Conservation (phyloP, 2,888 invertebrate species). For the Congeria kusceri region DNA sequence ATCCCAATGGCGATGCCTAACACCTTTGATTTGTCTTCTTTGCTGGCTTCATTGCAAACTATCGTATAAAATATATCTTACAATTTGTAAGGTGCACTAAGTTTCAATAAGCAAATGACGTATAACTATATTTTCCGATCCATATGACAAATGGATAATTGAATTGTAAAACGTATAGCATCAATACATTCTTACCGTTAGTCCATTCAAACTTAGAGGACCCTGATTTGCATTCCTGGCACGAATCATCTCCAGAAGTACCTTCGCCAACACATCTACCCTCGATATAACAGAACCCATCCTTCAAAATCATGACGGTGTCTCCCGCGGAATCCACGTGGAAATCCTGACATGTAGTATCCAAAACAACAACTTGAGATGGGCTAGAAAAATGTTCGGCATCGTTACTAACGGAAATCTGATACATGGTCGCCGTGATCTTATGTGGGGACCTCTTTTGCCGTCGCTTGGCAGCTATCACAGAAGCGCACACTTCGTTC, state of each 20-base stretch:
- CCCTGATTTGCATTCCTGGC: background rate
- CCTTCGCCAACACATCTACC: constrained; percentile 14
- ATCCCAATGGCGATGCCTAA: too few species aligned
- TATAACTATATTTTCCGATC: too few species aligned
- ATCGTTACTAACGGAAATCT: constrained; percentile 3
- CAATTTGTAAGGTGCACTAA: too few species aligned
- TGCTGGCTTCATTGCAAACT: too few species aligned
- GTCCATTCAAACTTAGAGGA: background rate
- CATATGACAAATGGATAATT: too few species aligned
- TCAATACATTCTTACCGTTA: background rate
- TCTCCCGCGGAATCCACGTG: background rate
- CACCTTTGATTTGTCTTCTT: too few species aligned
- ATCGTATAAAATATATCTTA: too few species aligned
- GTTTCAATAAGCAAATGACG: too few species aligned
- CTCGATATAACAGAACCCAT: constrained; percentile 27
- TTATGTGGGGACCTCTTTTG: background rate
- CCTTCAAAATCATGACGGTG: constrained; percentile 24
- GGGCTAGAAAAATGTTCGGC: background rate
- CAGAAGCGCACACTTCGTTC: constrained; percentile 1
- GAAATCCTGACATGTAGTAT: background rate
- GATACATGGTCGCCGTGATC: background rate
- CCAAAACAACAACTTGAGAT: background rate
- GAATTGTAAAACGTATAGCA: too few species aligned
- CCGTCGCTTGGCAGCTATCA: background rate
- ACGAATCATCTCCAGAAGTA: background rate